Base-by-base conservation (phyloP, 53 echinoderm and acorn worm genomes). In the Patiria pectinifera region DNA sequence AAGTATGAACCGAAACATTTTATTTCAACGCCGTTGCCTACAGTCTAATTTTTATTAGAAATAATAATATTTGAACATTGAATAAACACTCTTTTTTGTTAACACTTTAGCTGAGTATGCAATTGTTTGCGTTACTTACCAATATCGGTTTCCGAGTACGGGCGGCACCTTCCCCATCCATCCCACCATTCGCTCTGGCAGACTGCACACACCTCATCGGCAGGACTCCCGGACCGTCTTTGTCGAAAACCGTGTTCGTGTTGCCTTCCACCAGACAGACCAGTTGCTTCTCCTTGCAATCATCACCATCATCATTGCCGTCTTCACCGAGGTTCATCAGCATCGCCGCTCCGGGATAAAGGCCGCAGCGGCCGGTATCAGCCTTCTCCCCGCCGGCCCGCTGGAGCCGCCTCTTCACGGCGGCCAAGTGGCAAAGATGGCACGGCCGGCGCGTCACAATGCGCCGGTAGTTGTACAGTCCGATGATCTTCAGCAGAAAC, bases 151-250 rank as follows among this genome's bases (percentile, higher is more conserved):
- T 96, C 96, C 7, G 92, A 82, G 87, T 94, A 96, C 49, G 53
- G 82, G 1, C 76, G 86, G 44, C 76, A 86, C 45, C 83, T 59
- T 7, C 96, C 96, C 45, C 77, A 21, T 12, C 44, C 89, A 70
- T 92, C 86, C 92, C 92, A 96, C 96, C 96, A 96, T 19, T 92
- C 82, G 9, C 90, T 82, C 76, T 86, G 82, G 48, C 96, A 96
- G 22, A 94, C 92, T 45, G 62, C 43, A 78, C 96, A 96, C 18
- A 25, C 82, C 22, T 7, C 74, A 74, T 23, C 74, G 11, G 22
- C 23, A 24, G 24, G 24, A 9, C 18, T 23, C 21, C 24, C 22
- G 74, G 74, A 21, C 74, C 24, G 24, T 74, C 74, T 4, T 24
- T 3, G 1, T 74, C 74, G 24, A 10, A 9, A 4, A 74, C 74